phyloP scores from a whole-genome alignment of 2,113 vertebrate species.

The Phoxinus phoxinus region DNA sequence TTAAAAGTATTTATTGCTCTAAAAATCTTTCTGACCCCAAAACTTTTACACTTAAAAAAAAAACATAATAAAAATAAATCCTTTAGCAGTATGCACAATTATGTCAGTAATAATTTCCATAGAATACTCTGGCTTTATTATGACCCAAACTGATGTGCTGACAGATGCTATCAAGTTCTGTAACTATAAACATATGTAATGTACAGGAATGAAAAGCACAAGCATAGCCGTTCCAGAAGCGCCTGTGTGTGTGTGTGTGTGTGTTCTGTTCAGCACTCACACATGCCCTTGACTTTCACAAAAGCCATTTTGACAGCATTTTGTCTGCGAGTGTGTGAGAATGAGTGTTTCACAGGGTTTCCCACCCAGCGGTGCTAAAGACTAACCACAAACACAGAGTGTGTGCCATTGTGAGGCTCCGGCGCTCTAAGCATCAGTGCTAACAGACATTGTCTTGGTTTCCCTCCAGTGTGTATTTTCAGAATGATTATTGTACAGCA shows the following conservation, averaged over 20 bases:
- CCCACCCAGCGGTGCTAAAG: slow-evolving; percentile 52
- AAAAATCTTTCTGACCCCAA: too few species aligned
- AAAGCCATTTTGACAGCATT: slow-evolving; percentile 41
- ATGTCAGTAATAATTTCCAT: background rate
- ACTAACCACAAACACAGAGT: slow-evolving; percentile 64
- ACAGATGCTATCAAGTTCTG: slow-evolving; percentile 18
- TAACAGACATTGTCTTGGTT: slow-evolving; percentile 77
- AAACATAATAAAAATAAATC: background rate
- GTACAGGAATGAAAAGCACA: background rate
- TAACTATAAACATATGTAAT: background rate
- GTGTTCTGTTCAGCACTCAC: background rate
- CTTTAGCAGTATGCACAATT: background rate
- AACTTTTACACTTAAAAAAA: too few species aligned
- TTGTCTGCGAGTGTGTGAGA: slow-evolving; percentile 58
- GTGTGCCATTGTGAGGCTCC: slow-evolving; percentile 70
- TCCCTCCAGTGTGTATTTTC: slow-evolving; percentile 72
- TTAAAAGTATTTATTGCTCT: too few species aligned
- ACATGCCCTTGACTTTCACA: slow-evolving; percentile 11
- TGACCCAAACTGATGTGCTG: background rate
- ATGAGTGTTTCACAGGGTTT: slow-evolving; percentile 46
- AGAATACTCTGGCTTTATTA: background rate
- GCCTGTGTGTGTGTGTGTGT: slow-evolving; percentile 6
- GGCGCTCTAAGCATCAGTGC: slow-evolving; percentile 66
- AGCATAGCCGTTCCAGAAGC: background rate
- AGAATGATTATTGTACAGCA: slow-evolving; percentile 78